A percentile compares a stretch with the other conserved stretches of the same genome.
Conservation (phyloP, 2,797 vertebrate genomes). For the Sebastes minor region DNA sequence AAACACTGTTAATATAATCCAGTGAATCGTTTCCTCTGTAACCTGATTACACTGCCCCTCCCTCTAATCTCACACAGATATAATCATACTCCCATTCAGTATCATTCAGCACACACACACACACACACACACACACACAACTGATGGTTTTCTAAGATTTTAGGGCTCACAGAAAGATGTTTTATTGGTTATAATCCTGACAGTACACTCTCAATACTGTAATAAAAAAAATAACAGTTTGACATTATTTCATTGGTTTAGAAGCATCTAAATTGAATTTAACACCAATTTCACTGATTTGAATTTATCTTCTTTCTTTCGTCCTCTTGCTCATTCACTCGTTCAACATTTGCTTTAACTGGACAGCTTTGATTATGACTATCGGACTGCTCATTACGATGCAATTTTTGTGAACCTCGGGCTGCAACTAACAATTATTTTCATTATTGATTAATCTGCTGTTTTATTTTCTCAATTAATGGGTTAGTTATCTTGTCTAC, state of each 20-base stretch:
- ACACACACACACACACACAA: not conserved
- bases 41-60: constrained; percentile 65
- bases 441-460: not conserved
- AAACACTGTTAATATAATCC: constrained; percentile 68
- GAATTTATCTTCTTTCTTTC: not conserved
- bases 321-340: not conserved
- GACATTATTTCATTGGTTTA: not conserved
- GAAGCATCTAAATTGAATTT: not conserved
- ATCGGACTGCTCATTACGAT: too few relatives aligned
- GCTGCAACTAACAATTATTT: not conserved
- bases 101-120: constrained; percentile 17
- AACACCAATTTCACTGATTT: not conserved
- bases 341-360: not conserved
- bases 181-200: not conserved
- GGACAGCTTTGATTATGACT: not conserved
- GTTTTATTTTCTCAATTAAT: not conserved
- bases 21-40: constrained; percentile 58
- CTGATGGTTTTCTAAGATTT: constrained; percentile 24
- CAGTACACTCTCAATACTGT: not conserved
- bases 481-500: not conserved
- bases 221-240: not conserved
- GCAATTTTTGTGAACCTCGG: not conserved
- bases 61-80: constrained; percentile 65
- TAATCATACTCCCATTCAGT: constrained; percentile 43
- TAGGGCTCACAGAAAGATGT: not conserved